A percentile compares a stretch with the other conserved stretches of the same genome.
Conservation (phyloP, 2,113 vertebrate genomes). For the Thryonomys swinderianus region DNA sequence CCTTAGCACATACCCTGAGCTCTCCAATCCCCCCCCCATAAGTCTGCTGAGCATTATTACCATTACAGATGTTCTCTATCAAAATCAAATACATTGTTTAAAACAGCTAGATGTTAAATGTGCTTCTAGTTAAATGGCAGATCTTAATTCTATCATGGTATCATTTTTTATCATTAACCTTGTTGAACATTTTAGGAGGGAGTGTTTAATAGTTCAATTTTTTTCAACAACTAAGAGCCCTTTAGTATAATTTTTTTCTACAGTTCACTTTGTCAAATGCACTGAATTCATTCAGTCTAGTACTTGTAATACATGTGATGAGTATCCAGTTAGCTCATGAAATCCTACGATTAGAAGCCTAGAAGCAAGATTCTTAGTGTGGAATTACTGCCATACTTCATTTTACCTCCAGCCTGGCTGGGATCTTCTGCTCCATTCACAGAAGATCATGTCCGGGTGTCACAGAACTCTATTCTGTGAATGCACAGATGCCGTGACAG, state of each 20-base stretch:
- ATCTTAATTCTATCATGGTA: neutral
- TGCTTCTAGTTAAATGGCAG: neutral
- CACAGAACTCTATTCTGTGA: neutral
- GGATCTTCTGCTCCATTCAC: neutral
- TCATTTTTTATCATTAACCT: neutral
- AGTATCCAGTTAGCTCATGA: neutral
- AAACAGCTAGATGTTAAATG: neutral
- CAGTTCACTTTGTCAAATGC: neutral
- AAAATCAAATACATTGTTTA: constrained; percentile 51
- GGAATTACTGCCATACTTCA: neutral
- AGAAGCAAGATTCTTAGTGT: neutral
- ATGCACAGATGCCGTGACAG: neutral
- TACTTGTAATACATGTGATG: neutral
- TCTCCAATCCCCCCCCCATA: neutral
- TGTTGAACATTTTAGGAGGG: neutral
- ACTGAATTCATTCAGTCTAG: neutral
- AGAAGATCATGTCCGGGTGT: neutral
- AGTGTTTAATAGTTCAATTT: neutral
- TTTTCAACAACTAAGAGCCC: neutral
- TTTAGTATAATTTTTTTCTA: neutral
- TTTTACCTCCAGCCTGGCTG: neutral
- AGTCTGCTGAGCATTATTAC: neutral
- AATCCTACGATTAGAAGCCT: neutral
- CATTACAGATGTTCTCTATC: neutral
- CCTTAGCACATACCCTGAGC: neutral